These are phyloP conservation scores for Andrena cerasifolii DNA, from an alignment of 1,140 invertebrate genomes.

Conservation along the genomic window DNA sequence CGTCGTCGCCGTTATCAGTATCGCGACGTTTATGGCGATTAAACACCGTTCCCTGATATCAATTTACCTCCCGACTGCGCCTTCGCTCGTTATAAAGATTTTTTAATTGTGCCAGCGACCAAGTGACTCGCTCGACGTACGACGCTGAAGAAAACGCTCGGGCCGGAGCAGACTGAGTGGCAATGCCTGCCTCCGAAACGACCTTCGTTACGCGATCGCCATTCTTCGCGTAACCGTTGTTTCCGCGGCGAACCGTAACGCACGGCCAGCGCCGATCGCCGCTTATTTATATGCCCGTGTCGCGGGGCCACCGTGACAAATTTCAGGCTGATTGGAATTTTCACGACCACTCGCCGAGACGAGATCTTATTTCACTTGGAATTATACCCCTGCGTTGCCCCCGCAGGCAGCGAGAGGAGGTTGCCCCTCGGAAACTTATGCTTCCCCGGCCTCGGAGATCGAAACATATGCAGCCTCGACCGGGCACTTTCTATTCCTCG, in stretches of 20 bases:
- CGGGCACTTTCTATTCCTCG: background rate
- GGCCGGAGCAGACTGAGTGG: constrained; percentile 50
- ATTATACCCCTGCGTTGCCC: too few species aligned
- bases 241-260: constrained; percentile 54
- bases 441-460: constrained; percentile 1
- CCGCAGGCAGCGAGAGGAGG: too few species aligned
- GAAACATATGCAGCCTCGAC: background rate
- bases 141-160: constrained; percentile 22
- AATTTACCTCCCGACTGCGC: background rate
- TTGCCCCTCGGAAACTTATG: constrained; percentile 19
- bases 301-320: background rate
- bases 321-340: constrained; percentile 29
- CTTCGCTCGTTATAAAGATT: background rate
- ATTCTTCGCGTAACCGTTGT: constrained; percentile 55
- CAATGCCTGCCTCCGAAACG: constrained; percentile 29
- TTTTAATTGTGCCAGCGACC: too few species aligned
- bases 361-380: background rate
- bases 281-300: background rate
- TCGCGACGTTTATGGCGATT: constrained; percentile 24
- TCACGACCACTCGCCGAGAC: constrained; percentile 6
- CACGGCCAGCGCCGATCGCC: constrained; percentile 17
- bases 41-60: constrained; percentile 15
- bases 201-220: constrained; percentile 52
- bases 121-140: background rate
- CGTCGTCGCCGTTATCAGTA: constrained; percentile 20